phyloP scores from a whole-genome alignment of 2,797 vertebrate genomes.

The Rhinogobio ventralis region DNA sequence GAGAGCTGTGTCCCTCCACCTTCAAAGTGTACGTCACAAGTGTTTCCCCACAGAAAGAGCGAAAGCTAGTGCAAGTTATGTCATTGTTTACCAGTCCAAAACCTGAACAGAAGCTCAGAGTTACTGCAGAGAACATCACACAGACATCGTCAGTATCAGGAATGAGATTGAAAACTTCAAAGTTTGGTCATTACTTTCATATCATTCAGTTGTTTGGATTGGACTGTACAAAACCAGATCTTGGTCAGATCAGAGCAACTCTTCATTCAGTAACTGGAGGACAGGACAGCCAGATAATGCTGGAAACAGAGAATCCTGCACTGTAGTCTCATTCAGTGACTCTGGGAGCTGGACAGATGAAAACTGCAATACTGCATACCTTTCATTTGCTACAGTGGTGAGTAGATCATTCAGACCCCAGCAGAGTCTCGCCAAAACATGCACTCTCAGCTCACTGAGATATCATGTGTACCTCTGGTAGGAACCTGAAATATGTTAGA shows the following conservation, averaged over 20 bases:
- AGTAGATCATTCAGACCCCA: not conserved
- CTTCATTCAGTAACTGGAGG: slow-evolving; percentile 47
- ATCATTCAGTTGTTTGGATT: not conserved
- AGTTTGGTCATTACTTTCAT: no score
- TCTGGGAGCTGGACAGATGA: slow-evolving; percentile 39
- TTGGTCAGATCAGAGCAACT: slow-evolving; percentile 52
- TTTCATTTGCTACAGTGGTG: slow-evolving; percentile 43
- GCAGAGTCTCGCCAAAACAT: no score
- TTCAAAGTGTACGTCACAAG: no score
- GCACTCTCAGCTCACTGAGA: no score
- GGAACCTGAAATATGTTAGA: no score
- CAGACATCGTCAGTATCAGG: slow-evolving; percentile 31
- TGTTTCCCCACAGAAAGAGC: not conserved
- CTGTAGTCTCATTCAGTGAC: not conserved
- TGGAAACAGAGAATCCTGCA: not conserved
- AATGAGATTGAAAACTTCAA: not conserved
- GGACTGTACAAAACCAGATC: slow-evolving; percentile 50
- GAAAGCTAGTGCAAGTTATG: slow-evolving; percentile 18
- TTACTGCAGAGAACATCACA: slow-evolving; percentile 48
- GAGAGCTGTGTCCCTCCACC: no score
- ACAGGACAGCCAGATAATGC: accelerated
- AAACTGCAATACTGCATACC: not conserved
- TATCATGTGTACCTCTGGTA: not conserved
- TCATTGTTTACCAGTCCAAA: not conserved
- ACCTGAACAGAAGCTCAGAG: slow-evolving; percentile 40